phyloP scores from a whole-genome alignment of 2,113 vertebrate species.

The Aegithalos caudatus region DNA sequence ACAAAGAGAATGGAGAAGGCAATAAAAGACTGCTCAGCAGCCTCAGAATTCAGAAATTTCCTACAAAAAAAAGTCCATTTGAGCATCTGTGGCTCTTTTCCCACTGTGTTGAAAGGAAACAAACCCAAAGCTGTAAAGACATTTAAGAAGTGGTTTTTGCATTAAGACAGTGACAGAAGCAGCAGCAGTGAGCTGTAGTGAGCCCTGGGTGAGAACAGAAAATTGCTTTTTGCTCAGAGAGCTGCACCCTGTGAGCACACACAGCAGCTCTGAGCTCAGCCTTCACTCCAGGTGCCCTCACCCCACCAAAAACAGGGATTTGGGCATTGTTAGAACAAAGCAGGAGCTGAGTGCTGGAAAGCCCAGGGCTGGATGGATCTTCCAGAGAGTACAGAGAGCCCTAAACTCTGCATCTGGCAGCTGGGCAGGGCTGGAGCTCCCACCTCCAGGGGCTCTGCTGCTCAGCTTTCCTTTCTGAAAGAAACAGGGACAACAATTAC shows the following conservation, averaged over 20 bases:
- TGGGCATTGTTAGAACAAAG: neutral
- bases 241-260: neutral
- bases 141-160: neutral
- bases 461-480: neutral
- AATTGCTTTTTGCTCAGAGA: rapidly evolving
- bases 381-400: neutral
- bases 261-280: neutral
- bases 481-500: neutral
- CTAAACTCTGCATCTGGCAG: constrained; percentile 3
- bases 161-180: neutral
- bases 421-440: constrained; percentile 5
- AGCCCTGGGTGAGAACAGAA: neutral
- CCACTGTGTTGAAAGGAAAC: neutral
- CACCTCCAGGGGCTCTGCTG: neutral
- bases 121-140: neutral
- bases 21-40: constrained; percentile 44
- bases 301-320: neutral
- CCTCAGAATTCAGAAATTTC: neutral
- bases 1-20: neutral
- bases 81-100: neutral
- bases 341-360: neutral
- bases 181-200: neutral
- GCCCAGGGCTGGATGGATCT: neutral
- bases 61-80: neutral
- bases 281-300: neutral